phyloP scores from a whole-genome alignment of 2,797 vertebrate species.

The Melopsittacus undulatus region DNA sequence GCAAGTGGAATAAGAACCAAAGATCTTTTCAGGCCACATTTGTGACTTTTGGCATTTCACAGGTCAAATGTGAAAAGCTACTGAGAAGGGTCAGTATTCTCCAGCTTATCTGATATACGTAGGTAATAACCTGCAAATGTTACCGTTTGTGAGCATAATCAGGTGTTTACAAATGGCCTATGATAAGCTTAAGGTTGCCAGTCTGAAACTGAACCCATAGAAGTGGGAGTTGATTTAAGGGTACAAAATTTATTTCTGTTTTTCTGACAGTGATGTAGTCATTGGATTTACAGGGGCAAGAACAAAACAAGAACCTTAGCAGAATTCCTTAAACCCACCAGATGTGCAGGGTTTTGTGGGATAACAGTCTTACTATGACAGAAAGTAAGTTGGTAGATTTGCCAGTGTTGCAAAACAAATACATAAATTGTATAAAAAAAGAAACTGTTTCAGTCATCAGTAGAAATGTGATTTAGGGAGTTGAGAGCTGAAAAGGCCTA shows the following conservation, averaged over 20 bases:
- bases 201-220: neutral
- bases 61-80: neutral
- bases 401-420: neutral
- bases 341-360: neutral
- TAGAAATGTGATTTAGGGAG: slow-evolving; percentile 4
- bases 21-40: neutral
- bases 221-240: neutral
- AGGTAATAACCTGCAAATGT: neutral
- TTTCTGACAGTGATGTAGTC: neutral
- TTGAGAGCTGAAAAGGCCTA: neutral
- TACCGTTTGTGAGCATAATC: neutral
- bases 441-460: neutral
- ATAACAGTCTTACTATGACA: neutral
- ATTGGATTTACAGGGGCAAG: neutral
- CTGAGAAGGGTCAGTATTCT: neutral
- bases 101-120: neutral
- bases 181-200: neutral
- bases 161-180: neutral
- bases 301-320: slow-evolving; percentile 4
- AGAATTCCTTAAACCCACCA: neutral
- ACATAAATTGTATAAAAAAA: neutral
- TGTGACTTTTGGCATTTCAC: neutral
- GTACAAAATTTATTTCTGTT: neutral
- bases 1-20: neutral
- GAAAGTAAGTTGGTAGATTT: neutral